phyloP scores from a whole-genome alignment of 1,140 invertebrate species.

The Trichoplusia ni region DNA sequence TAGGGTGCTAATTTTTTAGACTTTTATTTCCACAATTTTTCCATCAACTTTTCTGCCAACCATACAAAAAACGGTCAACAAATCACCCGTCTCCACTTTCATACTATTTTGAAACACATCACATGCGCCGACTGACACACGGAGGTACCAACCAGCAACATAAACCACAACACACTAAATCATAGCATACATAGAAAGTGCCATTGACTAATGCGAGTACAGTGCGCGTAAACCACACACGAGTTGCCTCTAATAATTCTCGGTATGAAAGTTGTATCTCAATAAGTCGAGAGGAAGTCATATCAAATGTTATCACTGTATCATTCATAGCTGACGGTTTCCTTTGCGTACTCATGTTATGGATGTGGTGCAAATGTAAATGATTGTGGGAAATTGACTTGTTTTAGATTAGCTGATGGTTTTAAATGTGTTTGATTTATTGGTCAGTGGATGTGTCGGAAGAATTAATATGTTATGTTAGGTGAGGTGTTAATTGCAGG shows the following conservation, averaged over 20 bases:
- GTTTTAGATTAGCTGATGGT: constrained; percentile 1
- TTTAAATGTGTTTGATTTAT: background rate
- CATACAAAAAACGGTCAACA: too few species aligned
- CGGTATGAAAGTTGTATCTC: constrained; percentile 24
- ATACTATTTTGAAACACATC: too few species aligned
- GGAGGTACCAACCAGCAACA: too few species aligned
- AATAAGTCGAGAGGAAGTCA: constrained; percentile 22
- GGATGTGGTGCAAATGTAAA: constrained; percentile 28
- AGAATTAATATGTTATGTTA: too few species aligned
- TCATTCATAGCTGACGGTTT: constrained; percentile 27
- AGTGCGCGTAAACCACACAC: constrained; percentile 23
- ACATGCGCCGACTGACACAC: too few species aligned
- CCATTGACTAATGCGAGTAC: constrained; percentile 3
- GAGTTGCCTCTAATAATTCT: constrained; percentile 8
- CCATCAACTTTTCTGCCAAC: too few species aligned
- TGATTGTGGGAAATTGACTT: constrained; percentile 15
- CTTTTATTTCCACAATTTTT: too few species aligned
- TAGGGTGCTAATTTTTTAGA: too few species aligned
- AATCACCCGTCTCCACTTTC: too few species aligned
- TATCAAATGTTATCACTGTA: constrained; percentile 26
- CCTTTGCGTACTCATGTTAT: constrained; percentile 6
- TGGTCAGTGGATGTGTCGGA: background rate
- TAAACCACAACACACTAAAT: constrained; percentile 4
- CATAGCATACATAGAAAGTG: constrained; percentile 13
- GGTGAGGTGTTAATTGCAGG: too few species aligned